Conservation (phyloP, 2,888 invertebrate species). For the Drosophila engyochracea region DNA sequence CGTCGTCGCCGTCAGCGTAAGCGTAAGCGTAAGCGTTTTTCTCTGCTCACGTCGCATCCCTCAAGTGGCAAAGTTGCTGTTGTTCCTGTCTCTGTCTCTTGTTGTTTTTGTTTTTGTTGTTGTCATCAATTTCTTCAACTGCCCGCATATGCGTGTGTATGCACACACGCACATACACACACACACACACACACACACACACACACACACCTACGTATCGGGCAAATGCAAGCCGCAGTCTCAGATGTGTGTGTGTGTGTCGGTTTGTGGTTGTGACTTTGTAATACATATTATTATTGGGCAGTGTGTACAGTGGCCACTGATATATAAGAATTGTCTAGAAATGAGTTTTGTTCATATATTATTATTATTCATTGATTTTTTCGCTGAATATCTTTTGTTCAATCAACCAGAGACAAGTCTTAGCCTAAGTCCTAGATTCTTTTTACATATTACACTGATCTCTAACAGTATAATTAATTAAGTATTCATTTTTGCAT, state of each 20-base stretch:
- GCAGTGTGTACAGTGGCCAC: constrained; percentile 25
- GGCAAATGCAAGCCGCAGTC: constrained; percentile 55
- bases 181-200: constrained; percentile 1
- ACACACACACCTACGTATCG: background rate
- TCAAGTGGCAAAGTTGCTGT: constrained; percentile 20
- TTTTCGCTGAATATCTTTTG: background rate
- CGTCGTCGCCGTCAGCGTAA: background rate
- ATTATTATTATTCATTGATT: background rate
- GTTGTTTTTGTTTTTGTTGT: constrained; percentile 17
- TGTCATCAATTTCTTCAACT: constrained; percentile 38
- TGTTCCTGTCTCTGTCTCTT: constrained; percentile 14
- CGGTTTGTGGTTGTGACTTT: constrained; percentile 49
- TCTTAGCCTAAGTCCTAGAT: too few relatives aligned
- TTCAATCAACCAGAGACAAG: background rate
- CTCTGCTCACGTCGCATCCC: constrained; percentile 46
- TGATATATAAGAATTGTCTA: background rate
- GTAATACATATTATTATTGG: constrained; percentile 71
- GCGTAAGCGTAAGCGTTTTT: background rate
- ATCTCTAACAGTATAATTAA: background rate
- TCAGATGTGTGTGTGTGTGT: constrained; percentile 55
- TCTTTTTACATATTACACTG: background rate
- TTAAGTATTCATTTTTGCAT: background rate
- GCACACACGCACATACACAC: background rate
- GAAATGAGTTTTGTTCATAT: background rate
- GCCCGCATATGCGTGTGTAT: constrained; percentile 18